These are phyloP conservation scores for Pogonognathellus flavescens DNA, from an alignment of 1,140 invertebrate genomes.

Conservation along the genomic window DNA sequence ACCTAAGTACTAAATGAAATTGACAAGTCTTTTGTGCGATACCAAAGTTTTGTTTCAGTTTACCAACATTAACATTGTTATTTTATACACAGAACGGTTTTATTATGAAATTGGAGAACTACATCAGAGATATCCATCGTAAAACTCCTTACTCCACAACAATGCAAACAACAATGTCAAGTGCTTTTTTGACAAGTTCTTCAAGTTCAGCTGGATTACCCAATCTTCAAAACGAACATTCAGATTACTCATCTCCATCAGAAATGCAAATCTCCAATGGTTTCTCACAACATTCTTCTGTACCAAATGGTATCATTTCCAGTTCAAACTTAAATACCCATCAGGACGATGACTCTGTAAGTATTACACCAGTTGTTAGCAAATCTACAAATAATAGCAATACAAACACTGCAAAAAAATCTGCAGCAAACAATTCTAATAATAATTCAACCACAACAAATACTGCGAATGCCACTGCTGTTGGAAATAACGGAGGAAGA, in stretches of 20 bases:
- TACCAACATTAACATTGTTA: not conserved
- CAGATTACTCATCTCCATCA: not conserved
- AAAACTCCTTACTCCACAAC: not conserved
- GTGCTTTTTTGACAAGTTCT: constrained; percentile 24
- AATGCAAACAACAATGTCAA: constrained; percentile 18
- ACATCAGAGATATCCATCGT: constrained; percentile 29
- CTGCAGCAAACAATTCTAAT: not conserved
- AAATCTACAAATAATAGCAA: constrained; percentile 33
- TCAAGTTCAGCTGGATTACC: not conserved
- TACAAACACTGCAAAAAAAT: not conserved
- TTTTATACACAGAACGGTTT: not conserved
- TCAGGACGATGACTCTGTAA: not conserved
- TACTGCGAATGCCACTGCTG: not conserved
- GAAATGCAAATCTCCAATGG: constrained; percentile 23
- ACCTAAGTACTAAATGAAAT: not conserved
- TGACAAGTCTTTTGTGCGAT: not conserved
- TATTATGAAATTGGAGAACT: constrained; percentile 57
- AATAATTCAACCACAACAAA: constrained; percentile 15
- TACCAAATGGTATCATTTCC: constrained; percentile 24
- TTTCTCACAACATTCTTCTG: constrained; percentile 6
- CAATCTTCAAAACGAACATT: not conserved
- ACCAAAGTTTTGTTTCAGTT: not conserved
- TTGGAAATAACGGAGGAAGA: constrained; percentile 70
- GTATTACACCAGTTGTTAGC: constrained; percentile 13
- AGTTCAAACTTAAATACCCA: constrained; percentile 30